These are phyloP conservation scores for Lutjanus campechanus DNA, from an alignment of 2,797 vertebrate genomes.

Conservation along the genomic window DNA sequence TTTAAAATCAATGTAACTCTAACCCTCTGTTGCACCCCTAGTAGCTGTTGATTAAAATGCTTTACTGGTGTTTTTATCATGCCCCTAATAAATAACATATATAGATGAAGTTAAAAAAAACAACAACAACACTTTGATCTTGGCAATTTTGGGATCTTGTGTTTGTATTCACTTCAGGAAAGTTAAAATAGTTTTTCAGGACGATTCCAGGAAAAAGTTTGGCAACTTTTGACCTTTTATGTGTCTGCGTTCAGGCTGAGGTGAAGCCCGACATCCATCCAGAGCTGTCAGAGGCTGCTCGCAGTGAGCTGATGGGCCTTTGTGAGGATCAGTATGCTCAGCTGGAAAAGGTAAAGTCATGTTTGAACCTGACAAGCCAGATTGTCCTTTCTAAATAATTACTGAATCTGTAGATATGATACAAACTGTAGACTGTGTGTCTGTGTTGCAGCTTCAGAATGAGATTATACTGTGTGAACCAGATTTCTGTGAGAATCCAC, in stretches of 20 bases:
- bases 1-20: too few species aligned
- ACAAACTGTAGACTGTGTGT: neutral
- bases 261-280: neutral
- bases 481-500: constrained; percentile 65
- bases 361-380: too few species aligned
- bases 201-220: neutral
- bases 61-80: too few species aligned
- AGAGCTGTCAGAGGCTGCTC: constrained; percentile 70
- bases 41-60: too few species aligned
- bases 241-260: constrained; percentile 59
- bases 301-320: constrained; percentile 72
- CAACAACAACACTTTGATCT: too few species aligned
- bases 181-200: too few species aligned
- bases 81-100: too few species aligned
- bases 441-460: constrained; percentile 84
- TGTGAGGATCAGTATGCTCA: constrained; percentile 82
- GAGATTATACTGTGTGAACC: constrained; percentile 78
- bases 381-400: neutral
- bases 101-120: too few species aligned
- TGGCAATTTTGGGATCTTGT: too few species aligned
- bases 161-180: too few species aligned
- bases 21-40: too few species aligned
- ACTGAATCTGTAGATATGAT: neutral
- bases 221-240: neutral
- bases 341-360: constrained; percentile 75